Evolutionary conservation across 1,140 invertebrate species (phyloP).

Genomic region (Mizuhopecten yessoensis): DNA sequence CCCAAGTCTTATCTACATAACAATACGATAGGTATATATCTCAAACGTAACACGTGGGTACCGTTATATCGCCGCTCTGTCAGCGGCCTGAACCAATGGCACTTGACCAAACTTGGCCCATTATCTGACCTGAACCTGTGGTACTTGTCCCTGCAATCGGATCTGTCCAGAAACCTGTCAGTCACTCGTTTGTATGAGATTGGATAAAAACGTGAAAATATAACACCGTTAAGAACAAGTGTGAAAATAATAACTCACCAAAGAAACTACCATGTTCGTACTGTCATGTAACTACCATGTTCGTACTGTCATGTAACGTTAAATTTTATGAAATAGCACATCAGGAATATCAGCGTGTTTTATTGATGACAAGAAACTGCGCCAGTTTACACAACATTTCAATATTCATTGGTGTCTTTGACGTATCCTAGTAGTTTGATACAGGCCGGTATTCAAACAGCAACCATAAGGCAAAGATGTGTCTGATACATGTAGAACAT

Average conservation of each 20-base stretch:
- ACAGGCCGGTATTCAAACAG: no score
- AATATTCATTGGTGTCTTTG: no score
- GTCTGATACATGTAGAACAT: no score
- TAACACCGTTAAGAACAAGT: background rate
- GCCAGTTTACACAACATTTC: no score
- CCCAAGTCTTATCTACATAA: background rate
- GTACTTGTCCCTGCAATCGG: background rate
- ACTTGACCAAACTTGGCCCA: constrained; percentile 31
- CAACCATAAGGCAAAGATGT: no score
- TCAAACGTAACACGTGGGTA: background rate
- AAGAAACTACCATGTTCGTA: background rate
- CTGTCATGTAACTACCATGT: no score
- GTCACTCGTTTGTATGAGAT: background rate
- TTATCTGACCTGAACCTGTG: background rate
- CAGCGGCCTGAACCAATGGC: constrained; percentile 21
- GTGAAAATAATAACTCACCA: background rate
- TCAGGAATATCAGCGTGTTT: no score
- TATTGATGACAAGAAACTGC: no score
- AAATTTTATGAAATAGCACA: no score
- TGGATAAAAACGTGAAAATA: background rate
- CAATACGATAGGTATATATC: constrained; percentile 35
- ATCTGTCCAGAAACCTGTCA: background rate
- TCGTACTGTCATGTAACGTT: no score
- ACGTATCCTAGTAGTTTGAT: no score
- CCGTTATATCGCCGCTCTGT: background rate